Evolutionary conservation across 2,888 invertebrate species (phyloP).

Genomic region (Opisthograptis luteolata): DNA sequence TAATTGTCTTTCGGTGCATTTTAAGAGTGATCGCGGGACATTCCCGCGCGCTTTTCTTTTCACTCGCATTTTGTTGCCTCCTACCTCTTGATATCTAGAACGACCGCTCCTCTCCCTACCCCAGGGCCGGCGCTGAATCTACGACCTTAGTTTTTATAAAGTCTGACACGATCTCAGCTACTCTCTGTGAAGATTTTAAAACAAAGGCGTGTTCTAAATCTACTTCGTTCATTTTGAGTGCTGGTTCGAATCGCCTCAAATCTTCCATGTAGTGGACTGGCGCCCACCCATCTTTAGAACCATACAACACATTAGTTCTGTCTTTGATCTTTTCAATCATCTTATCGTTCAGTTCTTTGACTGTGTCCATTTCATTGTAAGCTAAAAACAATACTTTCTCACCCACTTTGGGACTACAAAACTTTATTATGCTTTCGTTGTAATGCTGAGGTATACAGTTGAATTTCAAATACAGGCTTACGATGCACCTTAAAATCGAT

Average conservation of each 20-base stretch:
- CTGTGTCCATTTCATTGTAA: conserved; percentile 91
- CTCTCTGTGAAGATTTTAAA: conserved; percentile 83
- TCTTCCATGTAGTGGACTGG: conserved; percentile 89
- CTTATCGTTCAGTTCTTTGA: conserved; percentile 87
- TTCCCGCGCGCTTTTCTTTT: no score
- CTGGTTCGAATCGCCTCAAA: conserved; percentile 71
- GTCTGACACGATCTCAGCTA: conserved; percentile 76
- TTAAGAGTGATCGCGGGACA: no score
- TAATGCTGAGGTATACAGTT: conserved; percentile 79
- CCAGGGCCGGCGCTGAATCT: no score
- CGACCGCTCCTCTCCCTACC: no score
- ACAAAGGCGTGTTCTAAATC: conserved; percentile 91
- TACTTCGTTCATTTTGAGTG: conserved; percentile 57
- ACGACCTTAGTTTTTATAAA: conserved; percentile 57
- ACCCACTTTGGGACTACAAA: conserved; percentile 84
- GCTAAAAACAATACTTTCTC: conserved; percentile 89
- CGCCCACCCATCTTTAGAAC: conserved; percentile 92
- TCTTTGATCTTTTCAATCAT: conserved; percentile 86
- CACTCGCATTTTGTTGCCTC: no score
- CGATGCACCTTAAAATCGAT: conserved; percentile 73
- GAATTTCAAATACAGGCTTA: conserved; percentile 83
- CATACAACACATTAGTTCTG: conserved; percentile 88
- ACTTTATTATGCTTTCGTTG: conserved; percentile 78
- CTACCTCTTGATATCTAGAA: no score
- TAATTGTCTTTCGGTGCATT: no score